Evolutionary conservation across 1,140 invertebrate species (phyloP).

Genomic region (Acyrthosiphon pisum): DNA sequence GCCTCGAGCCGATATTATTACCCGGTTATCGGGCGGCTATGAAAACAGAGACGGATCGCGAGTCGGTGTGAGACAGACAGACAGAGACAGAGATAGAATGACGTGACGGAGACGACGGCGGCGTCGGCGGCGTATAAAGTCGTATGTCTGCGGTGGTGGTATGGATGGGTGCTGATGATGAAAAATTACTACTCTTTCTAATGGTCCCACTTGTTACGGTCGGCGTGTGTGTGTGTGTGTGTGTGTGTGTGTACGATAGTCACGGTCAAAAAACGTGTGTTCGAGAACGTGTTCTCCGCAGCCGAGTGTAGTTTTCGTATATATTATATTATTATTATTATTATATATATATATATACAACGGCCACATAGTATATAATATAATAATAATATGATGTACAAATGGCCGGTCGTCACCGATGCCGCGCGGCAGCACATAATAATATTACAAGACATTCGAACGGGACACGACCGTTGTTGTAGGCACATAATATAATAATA

Average conservation of each 20-base stretch:
- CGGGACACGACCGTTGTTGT: neutral
- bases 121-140: conserved; percentile 11
- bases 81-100: neutral
- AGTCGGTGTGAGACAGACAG: neutral
- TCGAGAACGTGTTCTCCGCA: conserved; percentile 30
- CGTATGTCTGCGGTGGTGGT: neutral
- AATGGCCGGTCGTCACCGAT: conserved; percentile 8
- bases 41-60: neutral
- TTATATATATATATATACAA: neutral
- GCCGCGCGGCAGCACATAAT: neutral
- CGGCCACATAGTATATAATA: neutral
- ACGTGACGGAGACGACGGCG: no score
- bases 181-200: conserved; percentile 54
- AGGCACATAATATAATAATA: neutral
- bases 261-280: conserved; percentile 52
- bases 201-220: conserved; percentile 53
- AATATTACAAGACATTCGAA: neutral
- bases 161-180: conserved; percentile 53
- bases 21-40: conserved; percentile 9
- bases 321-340: neutral
- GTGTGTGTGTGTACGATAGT: conserved; percentile 5
- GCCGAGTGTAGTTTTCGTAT: conserved; percentile 48
- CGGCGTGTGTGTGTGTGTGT: neutral
- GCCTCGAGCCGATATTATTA: conserved; percentile 13
- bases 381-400: neutral